Evolutionary conservation across 37 sponge, comb jelly and placozoan genomes (phyloP), one percentile per base, ranked within the genome.

Genomic region (Petrosia ficiformis): DNA sequence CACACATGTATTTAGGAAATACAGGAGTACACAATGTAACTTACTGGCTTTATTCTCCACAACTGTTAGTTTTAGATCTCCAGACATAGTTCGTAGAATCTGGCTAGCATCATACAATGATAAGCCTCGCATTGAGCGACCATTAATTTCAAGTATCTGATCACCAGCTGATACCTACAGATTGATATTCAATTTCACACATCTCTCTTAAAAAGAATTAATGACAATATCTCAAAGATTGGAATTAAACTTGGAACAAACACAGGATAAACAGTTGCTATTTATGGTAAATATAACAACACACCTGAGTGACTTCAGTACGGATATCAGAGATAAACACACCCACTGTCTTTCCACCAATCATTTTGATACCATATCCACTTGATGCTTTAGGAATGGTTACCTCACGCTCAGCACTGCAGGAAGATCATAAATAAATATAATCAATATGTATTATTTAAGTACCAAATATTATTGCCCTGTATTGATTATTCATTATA

Each of bases 271-370:
- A n/a, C n/a, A n/a, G n/a, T n/a, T n/a, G n/a, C n/a, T n/a, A n/a
- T n/a, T n/a, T n/a, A n/a, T n/a, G n/a, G n/a, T n/a, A n/a, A n/a
- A 19, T 48, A 48, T 48, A 48, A 48, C 8, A 19, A 48, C 37
- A 22, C 44, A 77, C 64, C 64, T 71, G 71, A 3, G 71, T 64
- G 39, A 69, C 5, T 1, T 37, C 70, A 21, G 67, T n/a, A 36
- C 42, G 39, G 32, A 77, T 70, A 36, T 81, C 84, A 0, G 70
- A 63, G 24, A 88, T 64, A 63, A 88, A 88, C 74, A 88, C 56
- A 4, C 89, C 89, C 5, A 89, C 89, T 2, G 79, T 80, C 72
- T 89, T 89, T 34, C 89, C 89, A 54, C 89, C 89, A 41, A 68
- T 74, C 36, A 82, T 43, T 14, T 79, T 83, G 54, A 89, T 78